phyloP scores from a whole-genome alignment of 2,797 vertebrate species.

The Macrochelys suwanniensis region DNA sequence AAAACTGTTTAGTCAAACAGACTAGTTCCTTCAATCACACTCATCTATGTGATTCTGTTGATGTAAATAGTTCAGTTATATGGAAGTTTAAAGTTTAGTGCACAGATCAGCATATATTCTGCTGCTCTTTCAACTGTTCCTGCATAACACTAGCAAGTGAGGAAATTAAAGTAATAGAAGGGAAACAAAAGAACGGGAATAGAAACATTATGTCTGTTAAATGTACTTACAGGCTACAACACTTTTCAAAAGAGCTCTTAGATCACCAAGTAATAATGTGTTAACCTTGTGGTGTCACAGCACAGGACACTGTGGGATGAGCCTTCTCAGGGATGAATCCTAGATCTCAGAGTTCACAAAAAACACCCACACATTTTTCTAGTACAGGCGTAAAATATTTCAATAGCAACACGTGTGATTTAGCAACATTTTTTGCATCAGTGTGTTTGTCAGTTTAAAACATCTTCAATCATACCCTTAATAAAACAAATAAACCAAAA shows the following conservation, averaged over 20 bases:
- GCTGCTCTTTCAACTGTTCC: not conserved
- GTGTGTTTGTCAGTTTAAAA: no score
- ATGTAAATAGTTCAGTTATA: not conserved
- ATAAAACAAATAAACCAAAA: not conserved
- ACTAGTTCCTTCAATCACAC: not conserved
- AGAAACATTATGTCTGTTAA: not conserved
- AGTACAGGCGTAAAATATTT: not conserved
- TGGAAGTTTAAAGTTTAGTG: no score
- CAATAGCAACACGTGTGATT: not conserved
- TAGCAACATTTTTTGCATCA: not conserved
- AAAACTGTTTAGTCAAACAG: not conserved
- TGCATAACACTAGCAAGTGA: constrained; percentile 3
- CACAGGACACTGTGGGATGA: constrained; percentile 21
- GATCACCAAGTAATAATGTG: constrained; percentile 17
- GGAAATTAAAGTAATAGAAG: not conserved
- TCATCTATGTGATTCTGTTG: not conserved
- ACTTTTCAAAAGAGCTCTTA: constrained; percentile 33
- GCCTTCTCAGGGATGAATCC: constrained; percentile 51
- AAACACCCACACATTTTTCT: not conserved
- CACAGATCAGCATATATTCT: no score
- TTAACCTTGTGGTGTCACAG: constrained; percentile 17
- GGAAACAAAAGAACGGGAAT: not conserved
- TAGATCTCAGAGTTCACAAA: not conserved
- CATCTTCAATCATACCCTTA: not conserved
- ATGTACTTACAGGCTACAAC: not conserved